Conservation (phyloP, 2,888 invertebrate species). For the Ornithoptera priamus region DNA sequence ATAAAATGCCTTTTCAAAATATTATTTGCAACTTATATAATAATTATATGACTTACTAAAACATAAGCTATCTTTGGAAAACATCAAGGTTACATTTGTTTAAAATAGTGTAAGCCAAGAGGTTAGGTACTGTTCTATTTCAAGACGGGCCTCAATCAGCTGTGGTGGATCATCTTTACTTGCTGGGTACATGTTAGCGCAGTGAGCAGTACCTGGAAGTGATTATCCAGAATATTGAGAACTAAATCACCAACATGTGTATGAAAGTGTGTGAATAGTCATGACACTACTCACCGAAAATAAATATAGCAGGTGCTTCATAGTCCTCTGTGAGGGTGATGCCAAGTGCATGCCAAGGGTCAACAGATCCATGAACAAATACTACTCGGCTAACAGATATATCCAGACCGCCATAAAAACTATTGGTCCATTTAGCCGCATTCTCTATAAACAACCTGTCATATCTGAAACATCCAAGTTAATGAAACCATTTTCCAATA, state of each 20-base stretch:
- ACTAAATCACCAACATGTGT: no score
- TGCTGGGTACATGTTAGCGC: slow-evolving; percentile 95
- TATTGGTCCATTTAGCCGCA: slow-evolving; percentile 86
- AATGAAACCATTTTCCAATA: neutral
- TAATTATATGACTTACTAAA: neutral
- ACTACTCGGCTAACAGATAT: slow-evolving; percentile 86
- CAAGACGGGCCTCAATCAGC: slow-evolving; percentile 83
- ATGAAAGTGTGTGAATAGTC: neutral
- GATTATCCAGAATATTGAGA: neutral
- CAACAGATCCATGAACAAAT: slow-evolving; percentile 93
- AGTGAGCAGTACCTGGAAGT: slow-evolving; percentile 91
- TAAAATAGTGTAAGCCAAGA: slow-evolving; percentile 68
- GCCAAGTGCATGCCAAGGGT: slow-evolving; percentile 93
- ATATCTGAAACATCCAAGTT: slow-evolving; percentile 60
- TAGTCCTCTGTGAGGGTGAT: slow-evolving; percentile 80
- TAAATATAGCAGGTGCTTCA: slow-evolving; percentile 85
- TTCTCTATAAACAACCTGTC: slow-evolving; percentile 79
- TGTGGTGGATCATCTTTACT: slow-evolving; percentile 83
- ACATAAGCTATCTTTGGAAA: slow-evolving; percentile 10
- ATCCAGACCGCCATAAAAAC: slow-evolving; percentile 87
- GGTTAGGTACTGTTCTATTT: slow-evolving; percentile 80
- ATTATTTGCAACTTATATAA: no score
- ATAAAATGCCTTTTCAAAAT: no score
- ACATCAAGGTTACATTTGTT: neutral
- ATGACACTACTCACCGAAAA: slow-evolving; percentile 79